phyloP scores from a whole-genome alignment of 2,797 vertebrate species.

The Poecilia velifera region DNA sequence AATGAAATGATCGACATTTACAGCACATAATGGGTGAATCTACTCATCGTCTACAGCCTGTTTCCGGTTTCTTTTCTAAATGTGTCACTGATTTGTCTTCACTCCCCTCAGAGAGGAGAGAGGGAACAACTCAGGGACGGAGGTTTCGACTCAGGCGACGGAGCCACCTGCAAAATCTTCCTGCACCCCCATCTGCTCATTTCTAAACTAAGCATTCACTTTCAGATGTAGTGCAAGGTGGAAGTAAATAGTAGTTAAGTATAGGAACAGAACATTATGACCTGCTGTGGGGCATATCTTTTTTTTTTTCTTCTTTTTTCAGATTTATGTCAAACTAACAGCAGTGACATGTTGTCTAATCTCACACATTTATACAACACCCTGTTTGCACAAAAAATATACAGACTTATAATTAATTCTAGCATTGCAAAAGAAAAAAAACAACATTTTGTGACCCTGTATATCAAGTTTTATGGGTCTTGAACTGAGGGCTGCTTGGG shows the following conservation, averaged over 20 bases:
- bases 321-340: conserved; percentile 31
- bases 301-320: conserved; percentile 18
- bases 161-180: conserved; percentile 35
- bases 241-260: conserved; percentile 42
- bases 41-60: conserved; percentile 70
- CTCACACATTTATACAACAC: conserved; percentile 36
- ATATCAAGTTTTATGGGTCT: not conserved
- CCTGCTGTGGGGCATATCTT: conserved; percentile 51
- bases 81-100: conserved; percentile 66
- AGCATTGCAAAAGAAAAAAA: conserved; percentile 24
- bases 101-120: conserved; percentile 23
- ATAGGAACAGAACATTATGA: conserved; percentile 31
- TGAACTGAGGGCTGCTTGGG: not conserved
- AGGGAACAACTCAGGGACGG: conserved; percentile 19
- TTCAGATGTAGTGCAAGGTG: conserved; percentile 66
- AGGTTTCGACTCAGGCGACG: conserved; percentile 39
- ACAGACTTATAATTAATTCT: conserved; percentile 27
- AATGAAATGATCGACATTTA: conserved; percentile 76
- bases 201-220: conserved; percentile 32
- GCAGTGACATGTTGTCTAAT: conserved; percentile 25
- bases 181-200: conserved; percentile 61
- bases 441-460: not conserved
- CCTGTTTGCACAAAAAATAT: conserved; percentile 41
- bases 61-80: conserved; percentile 53
- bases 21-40: conserved; percentile 72